A percentile compares a stretch with the other conserved stretches of the same genome.
Evolutionary conservation across 2,888 invertebrate species (phyloP).

Genomic region (Lysandra coridon): DNA sequence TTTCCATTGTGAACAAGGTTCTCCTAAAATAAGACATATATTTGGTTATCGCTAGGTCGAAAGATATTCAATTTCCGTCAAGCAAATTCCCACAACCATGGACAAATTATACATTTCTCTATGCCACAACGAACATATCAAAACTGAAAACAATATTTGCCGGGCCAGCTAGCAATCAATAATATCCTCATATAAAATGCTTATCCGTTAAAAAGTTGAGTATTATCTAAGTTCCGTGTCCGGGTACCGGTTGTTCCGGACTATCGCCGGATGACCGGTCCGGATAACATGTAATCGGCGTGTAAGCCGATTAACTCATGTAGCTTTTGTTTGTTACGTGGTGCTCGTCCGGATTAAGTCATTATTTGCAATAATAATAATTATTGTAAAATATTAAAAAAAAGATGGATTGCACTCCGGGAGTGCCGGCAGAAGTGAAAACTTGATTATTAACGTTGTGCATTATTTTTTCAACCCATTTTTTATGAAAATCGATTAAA

Average conservation of each 20-base stretch:
- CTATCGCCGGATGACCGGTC: not conserved
- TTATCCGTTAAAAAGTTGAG: not conserved
- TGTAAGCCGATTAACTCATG: slow-evolving; percentile 12
- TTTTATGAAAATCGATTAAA: no score
- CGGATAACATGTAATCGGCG: slow-evolving; percentile 1
- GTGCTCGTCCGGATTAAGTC: not conserved
- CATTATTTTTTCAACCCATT: no score
- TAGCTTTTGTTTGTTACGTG: not conserved
- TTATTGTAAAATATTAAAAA: no score
- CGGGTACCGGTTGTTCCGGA: not conserved
- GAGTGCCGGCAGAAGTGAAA: no score
- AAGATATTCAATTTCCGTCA: no score
- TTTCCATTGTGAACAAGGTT: no score
- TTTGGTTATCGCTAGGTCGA: no score
- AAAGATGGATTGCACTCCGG: no score
- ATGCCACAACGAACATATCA: not conserved
- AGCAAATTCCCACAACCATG: no score
- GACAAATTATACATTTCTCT: no score
- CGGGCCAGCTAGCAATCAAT: not conserved
- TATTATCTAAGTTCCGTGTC: not conserved
- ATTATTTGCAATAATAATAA: not conserved
- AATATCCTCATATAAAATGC: not conserved
- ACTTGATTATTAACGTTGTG: no score
- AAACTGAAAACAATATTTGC: not conserved
- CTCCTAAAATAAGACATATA: no score